Percentiles rank a stretch among this genome's conserved stretches.
These are phyloP conservation scores for Etia nguti DNA, from an alignment of 2,113 vertebrate species.

Conservation along the genomic window DNA sequence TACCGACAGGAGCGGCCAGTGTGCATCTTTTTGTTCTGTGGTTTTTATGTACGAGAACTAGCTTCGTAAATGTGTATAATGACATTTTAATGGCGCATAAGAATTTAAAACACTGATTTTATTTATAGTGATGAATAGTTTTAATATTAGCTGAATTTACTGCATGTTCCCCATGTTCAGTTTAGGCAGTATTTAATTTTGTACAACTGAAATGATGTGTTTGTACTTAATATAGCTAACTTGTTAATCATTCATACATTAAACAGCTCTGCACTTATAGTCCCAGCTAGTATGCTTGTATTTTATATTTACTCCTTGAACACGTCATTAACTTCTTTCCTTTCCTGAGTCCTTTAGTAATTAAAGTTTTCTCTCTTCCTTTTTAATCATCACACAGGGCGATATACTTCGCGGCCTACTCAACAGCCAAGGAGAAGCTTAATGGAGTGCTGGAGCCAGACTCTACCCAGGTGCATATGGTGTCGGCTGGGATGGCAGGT, in stretches of 20 bases:
- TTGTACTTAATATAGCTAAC: neutral
- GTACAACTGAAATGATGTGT: neutral
- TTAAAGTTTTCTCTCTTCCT: neutral
- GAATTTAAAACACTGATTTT: neutral
- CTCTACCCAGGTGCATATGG: constrained; percentile 95
- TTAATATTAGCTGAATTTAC: neutral
- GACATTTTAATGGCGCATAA: neutral
- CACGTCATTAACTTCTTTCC: neutral
- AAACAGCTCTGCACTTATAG: neutral
- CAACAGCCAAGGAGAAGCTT: constrained; percentile 91
- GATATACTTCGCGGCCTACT: constrained; percentile 98
- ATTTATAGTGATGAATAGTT: neutral
- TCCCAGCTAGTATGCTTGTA: neutral
- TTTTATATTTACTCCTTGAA: neutral
- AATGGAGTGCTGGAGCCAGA: constrained; percentile 88
- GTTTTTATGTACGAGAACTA: neutral
- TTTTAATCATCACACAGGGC: constrained; percentile 74
- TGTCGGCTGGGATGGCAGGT: constrained; percentile 97
- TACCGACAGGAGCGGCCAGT: neutral
- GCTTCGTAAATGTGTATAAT: neutral
- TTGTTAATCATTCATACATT: neutral
- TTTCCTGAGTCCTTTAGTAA: neutral
- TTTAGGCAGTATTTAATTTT: neutral
- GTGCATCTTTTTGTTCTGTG: neutral
- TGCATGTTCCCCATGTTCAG: neutral